These are phyloP conservation scores for Agrotis segetum DNA, from an alignment of 2,888 invertebrate genomes.

Conservation along the genomic window DNA sequence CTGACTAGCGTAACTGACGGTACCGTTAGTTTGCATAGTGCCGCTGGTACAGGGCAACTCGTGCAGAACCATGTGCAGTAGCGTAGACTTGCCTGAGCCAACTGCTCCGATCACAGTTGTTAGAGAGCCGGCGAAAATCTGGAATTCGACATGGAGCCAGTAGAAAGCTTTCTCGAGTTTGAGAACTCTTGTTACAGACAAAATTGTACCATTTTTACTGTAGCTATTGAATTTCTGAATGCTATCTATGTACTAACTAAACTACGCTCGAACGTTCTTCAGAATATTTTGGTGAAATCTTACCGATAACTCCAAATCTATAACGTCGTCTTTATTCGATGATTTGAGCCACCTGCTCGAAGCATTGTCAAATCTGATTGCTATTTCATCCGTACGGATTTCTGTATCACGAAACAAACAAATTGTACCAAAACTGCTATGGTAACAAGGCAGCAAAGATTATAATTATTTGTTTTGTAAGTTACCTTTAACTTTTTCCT, in stretches of 20 bases:
- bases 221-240: background rate
- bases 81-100: conserved; percentile 91
- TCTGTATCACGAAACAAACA: conserved; percentile 56
- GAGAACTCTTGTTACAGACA: background rate
- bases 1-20: conserved; percentile 94
- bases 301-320: conserved; percentile 85
- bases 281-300: conserved; percentile 44
- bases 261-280: background rate
- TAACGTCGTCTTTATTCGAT: conserved; percentile 83
- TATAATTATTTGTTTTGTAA: background rate
- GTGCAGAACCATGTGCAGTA: conserved; percentile 93
- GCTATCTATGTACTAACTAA: background rate
- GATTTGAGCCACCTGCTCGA: conserved; percentile 89
- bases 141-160: conserved; percentile 13
- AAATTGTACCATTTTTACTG: background rate
- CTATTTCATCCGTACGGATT: conserved; percentile 68
- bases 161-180: background rate
- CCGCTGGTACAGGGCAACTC: conserved; percentile 94
- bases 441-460: background rate
- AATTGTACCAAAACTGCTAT: background rate
- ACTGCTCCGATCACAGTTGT: conserved; percentile 92
- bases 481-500: conserved; percentile 66
- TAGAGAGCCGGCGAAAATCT: conserved; percentile 83
- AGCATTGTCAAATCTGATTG: conserved; percentile 83
- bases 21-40: conserved; percentile 91